phyloP scores from a whole-genome alignment of 1,140 invertebrate species.

The Bombus pyrosoma region DNA sequence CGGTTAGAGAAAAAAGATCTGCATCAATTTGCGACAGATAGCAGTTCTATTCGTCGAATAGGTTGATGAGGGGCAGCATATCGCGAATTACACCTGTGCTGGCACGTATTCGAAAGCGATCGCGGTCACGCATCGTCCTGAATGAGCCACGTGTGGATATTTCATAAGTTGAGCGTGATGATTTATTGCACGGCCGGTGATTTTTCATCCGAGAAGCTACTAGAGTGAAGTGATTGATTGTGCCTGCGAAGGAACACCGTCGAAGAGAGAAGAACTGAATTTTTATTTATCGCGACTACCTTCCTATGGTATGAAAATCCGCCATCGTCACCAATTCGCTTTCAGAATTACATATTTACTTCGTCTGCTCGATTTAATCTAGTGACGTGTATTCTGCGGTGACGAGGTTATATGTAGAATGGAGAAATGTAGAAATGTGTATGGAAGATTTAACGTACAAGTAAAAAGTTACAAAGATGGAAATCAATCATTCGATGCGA shows the following conservation, averaged over 20 bases:
- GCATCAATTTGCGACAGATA: not conserved
- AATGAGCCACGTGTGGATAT: constrained; percentile 59
- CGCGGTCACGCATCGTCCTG: constrained; percentile 55
- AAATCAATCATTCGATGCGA: not conserved
- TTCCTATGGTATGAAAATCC: not conserved
- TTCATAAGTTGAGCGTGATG: constrained; percentile 63
- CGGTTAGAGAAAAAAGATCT: not conserved
- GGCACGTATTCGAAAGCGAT: constrained; percentile 56
- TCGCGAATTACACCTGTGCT: constrained; percentile 23
- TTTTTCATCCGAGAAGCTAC: constrained; percentile 65
- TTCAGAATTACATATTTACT: constrained; percentile 5
- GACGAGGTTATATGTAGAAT: not conserved
- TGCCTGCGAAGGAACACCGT: constrained; percentile 43
- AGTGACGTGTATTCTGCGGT: not conserved
- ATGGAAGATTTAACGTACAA: not conserved
- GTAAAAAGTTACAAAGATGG: too few species aligned
- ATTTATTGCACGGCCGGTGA: constrained; percentile 64
- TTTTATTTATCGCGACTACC: constrained; percentile 47
- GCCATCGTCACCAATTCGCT: not conserved
- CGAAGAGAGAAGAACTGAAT: constrained; percentile 2
- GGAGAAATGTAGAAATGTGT: not conserved
- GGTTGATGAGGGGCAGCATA: not conserved
- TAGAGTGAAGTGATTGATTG: constrained; percentile 67
- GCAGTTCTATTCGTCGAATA: constrained; percentile 11
- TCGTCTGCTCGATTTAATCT: not conserved